Evolutionary conservation across 37 sponge, comb jelly and placozoan genomes (phyloP).

Genomic region (Ianthella basta): DNA sequence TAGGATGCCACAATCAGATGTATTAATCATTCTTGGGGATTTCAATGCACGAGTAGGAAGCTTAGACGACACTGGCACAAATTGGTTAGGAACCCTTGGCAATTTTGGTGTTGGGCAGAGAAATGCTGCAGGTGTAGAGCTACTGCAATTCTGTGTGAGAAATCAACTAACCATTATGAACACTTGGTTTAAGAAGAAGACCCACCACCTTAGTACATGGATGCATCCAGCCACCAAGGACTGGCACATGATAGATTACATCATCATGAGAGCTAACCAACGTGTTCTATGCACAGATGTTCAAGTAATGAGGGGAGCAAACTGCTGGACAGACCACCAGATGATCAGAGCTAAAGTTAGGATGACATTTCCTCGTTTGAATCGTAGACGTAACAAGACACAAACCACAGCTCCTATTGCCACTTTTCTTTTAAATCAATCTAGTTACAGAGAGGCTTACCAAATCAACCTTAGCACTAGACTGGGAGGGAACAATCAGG

Average conservation of each 20-base stretch:
- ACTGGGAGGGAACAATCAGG: neutral
- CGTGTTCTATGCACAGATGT: slow-evolving; percentile 25
- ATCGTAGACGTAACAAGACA: neutral
- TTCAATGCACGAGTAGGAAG: too few species aligned
- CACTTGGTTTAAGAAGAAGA: slow-evolving; percentile 34
- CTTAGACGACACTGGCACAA: neutral
- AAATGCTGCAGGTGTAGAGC: neutral
- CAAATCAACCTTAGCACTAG: too few species aligned
- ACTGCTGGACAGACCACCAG: slow-evolving; percentile 30
- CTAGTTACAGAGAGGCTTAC: neutral
- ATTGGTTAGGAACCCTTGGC: neutral
- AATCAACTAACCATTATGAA: slow-evolving; percentile 31
- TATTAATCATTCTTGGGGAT: slow-evolving; percentile 22
- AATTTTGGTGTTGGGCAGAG: neutral
- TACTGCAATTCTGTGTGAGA: slow-evolving; percentile 16
- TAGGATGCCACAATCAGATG: neutral
- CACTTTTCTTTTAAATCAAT: neutral
- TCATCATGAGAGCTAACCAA: slow-evolving; percentile 26
- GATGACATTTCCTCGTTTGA: neutral
- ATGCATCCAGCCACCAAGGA: slow-evolving; percentile 36
- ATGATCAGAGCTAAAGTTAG: slow-evolving; percentile 26
- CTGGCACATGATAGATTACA: slow-evolving; percentile 31
- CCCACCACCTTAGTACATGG: slow-evolving; percentile 21
- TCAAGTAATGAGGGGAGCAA: slow-evolving; percentile 7
- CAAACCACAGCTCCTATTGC: neutral